Conservation (phyloP, 2,797 vertebrate genomes). For the Smutsia gigantea region DNA sequence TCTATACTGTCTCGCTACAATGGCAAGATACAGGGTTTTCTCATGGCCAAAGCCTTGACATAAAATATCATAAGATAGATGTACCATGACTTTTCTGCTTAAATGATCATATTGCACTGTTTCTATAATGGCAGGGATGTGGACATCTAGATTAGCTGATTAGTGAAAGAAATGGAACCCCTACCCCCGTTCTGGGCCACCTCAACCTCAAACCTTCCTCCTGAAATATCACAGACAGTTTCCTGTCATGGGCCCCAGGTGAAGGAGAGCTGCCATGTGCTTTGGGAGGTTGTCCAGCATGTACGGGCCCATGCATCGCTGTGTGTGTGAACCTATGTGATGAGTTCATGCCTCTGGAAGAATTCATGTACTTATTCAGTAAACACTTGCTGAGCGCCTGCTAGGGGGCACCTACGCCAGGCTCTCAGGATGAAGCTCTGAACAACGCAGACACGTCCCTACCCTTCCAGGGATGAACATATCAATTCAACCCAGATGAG, state of each 20-base stretch:
- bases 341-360: not conserved
- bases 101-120: conserved; percentile 68
- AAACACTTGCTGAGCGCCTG: not conserved
- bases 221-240: not conserved
- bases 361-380: not conserved
- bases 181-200: conserved; percentile 59
- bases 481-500: not conserved
- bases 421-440: not conserved
- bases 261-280: not conserved
- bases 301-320: accelerated
- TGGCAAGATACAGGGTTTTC: not conserved
- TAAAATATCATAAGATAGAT: not conserved
- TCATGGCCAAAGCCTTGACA: conserved; percentile 40
- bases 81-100: conserved; percentile 69
- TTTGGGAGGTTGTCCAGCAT: not conserved
- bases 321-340: not conserved
- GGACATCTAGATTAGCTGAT: conserved; percentile 50
- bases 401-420: not conserved
- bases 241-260: not conserved
- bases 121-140: conserved; percentile 63
- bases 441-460: not conserved
- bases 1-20: not conserved
- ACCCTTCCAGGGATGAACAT: not conserved
- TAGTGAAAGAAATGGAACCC: conserved; percentile 64
- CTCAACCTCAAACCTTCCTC: conserved; percentile 54